phyloP scores from a whole-genome alignment of 2,888 invertebrate genomes.

The Arctia plantaginis region DNA sequence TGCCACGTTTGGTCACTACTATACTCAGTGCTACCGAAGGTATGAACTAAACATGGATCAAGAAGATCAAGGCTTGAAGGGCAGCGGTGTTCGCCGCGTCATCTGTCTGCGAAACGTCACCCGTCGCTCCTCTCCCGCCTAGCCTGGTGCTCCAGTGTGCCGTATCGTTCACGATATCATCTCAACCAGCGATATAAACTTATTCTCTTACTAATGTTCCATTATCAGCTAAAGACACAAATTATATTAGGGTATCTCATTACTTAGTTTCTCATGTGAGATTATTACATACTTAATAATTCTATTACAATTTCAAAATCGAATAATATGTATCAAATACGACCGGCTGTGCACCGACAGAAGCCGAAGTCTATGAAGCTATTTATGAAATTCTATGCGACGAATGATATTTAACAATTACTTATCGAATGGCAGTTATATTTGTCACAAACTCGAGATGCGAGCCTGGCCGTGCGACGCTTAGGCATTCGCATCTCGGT shows the following conservation, averaged over 20 bases:
- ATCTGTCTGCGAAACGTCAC: slow-evolving; percentile 41
- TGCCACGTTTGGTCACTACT: slow-evolving; percentile 79
- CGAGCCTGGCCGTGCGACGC: slow-evolving; percentile 42
- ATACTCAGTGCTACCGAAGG: slow-evolving; percentile 66
- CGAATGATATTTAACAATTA: slow-evolving; percentile 77
- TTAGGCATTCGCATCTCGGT: slow-evolving; percentile 58
- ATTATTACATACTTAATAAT: slow-evolving; percentile 84
- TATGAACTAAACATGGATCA: slow-evolving; percentile 62
- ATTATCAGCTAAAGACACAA: slow-evolving; percentile 85
- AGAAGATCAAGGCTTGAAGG: slow-evolving; percentile 59
- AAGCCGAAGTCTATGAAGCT: slow-evolving; percentile 79
- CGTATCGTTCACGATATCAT: slow-evolving; percentile 62
- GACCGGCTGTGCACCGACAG: slow-evolving; percentile 83
- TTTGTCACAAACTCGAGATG: slow-evolving; percentile 74
- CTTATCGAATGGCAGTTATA: slow-evolving; percentile 85
- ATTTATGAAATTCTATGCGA: slow-evolving; percentile 72
- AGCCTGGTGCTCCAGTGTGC: slow-evolving; percentile 55
- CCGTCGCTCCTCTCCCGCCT: slow-evolving; percentile 27
- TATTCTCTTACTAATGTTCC: slow-evolving; percentile 81
- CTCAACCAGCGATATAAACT: slow-evolving; percentile 80
- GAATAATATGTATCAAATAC: slow-evolving; percentile 85
- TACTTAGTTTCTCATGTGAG: slow-evolving; percentile 81
- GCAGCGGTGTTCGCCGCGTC: slow-evolving; percentile 57
- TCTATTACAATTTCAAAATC: slow-evolving; percentile 85
- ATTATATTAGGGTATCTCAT: slow-evolving; percentile 83